Evolutionary conservation across 2,113 vertebrate genomes (phyloP), one percentile per base, ranked within the genome.

Genomic region (Aphelocoma coerulescens): DNA sequence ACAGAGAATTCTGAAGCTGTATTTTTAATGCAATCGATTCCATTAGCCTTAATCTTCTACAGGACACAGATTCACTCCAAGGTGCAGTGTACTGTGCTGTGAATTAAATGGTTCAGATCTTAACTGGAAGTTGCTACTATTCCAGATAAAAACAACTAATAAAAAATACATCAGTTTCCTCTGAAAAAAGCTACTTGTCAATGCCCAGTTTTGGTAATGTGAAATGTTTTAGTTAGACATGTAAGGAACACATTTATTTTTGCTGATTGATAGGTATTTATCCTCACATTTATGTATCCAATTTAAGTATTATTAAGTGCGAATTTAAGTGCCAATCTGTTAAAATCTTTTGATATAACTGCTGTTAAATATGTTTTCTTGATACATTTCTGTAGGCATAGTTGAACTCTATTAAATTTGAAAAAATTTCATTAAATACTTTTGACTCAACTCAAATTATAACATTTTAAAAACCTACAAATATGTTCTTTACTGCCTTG

Each of bases 311-410:
- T 37, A 33, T 52, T 2, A 7, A 73, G 69, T 39, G 23, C 0
- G 81, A 69, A 52, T 48, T 90, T 43, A 33, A 66, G 3, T 69
- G 32, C 4, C 49, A 10, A 54, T 67, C 51, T 71, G n/a, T 49
- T 75, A 8, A 77, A 54, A 39, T 41, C 0, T 62, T 74, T 82
- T 62, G 5, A 10, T 37, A 12, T 21, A 62, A 20, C 7, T 24
- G 8, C 5, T 67, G 12, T 41, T 57, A 76, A 74, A 49, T 66
- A 24, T 14, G 22, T 24, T 88, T 66, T 63, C 30, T 62, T 57
- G 2, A 26, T 41, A 35, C 0, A 3, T 23, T 66, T 66, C 6
- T 41, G 21, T 19, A 61, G 14, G 4, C 2, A 18, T 15, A 32
- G 26, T 62, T 78, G 10, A 26, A 37, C 10, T 43, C 20, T 12